Evolutionary conservation across 1,140 invertebrate species (phyloP).

Genomic region (Caerostris darwini): DNA sequence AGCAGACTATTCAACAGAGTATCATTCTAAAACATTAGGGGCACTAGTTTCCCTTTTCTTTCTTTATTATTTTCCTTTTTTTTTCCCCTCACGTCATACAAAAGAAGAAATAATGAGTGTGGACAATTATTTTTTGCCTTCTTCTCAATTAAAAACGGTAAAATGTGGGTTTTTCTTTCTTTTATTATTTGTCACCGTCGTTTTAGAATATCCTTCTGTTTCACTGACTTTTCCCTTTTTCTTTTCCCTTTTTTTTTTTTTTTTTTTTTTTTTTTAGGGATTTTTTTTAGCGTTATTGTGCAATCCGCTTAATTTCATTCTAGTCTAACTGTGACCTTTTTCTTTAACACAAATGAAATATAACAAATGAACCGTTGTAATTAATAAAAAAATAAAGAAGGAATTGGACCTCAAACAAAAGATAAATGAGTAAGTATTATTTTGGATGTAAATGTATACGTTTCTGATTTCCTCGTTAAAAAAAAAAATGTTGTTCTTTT

Average conservation of each 20-base stretch:
- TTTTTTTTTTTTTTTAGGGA: neutral
- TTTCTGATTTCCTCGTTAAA: too few species aligned
- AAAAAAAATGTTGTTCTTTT: too few species aligned
- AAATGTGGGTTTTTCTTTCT: neutral
- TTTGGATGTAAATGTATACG: neutral
- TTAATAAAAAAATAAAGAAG: neutral
- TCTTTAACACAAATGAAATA: neutral
- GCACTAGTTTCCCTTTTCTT: neutral
- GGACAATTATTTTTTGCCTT: conserved; percentile 15
- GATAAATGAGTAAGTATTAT: conserved; percentile 17
- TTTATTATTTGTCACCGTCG: conserved; percentile 15
- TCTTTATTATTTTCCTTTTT: neutral
- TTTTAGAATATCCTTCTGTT: neutral
- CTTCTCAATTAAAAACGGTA: conserved; percentile 27
- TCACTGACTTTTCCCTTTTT: neutral
- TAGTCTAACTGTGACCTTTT: neutral
- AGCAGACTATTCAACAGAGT: neutral
- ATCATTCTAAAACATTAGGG: conserved; percentile 37
- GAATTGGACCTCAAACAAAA: neutral
- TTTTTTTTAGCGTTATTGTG: too few species aligned
- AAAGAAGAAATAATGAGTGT: conserved; percentile 24
- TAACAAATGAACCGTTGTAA: conserved; percentile 41
- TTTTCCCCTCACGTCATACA: neutral
- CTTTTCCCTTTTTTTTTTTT: neutral
- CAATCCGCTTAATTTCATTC: neutral